Evolutionary conservation across 1,140 invertebrate genomes (phyloP), one percentile per base, ranked within the genome.

Genomic region (Antheraea mylitta): DNA sequence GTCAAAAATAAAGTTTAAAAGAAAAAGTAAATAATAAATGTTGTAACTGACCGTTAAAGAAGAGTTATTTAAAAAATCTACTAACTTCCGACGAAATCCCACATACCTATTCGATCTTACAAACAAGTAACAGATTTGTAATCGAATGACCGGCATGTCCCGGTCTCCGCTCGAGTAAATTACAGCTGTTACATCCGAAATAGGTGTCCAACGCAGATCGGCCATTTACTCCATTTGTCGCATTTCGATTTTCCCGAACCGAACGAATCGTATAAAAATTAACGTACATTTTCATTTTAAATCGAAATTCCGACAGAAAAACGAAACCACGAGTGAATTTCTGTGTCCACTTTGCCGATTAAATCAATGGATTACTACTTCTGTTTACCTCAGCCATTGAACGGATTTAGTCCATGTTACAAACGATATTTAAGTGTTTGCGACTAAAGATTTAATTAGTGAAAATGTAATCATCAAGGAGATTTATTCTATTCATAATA

Each of bases 61-160:
- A 30, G 22, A 30, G 22, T 30, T 30, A 30, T 4, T 30, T 30
- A 30, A 30, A 30, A 30, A 30, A 19, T 8, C 45, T 18, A 61
- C 19, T 61, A 36, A 30, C 60, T 61, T 61, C 10, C 60, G 5
- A 13, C 19, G 60, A 61, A 19, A 22, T 53, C 16, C 6, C 45
- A 53, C 45, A 16, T 53, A 16, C 16, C 45, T n/a, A 16, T 53
- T 53, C 11, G 45, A 53, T 11, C 45, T 16, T n/a, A 7, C 45
- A 53, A 53, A 13, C 11, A 13, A 53, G 45, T 53, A 53, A 9
- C 45, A 53, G 45, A 53, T 53, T 53, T 67, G 70, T 73, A 76
- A 76, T 76, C 71, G 65, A 76, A 73, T 76, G 69, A 76, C 62
- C 69, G 64, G 48, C 71, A 67, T 66, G 71, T 70, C 67, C 69